Conservation (phyloP, 2,797 vertebrate species). For the Hylomyscus alleni region DNA sequence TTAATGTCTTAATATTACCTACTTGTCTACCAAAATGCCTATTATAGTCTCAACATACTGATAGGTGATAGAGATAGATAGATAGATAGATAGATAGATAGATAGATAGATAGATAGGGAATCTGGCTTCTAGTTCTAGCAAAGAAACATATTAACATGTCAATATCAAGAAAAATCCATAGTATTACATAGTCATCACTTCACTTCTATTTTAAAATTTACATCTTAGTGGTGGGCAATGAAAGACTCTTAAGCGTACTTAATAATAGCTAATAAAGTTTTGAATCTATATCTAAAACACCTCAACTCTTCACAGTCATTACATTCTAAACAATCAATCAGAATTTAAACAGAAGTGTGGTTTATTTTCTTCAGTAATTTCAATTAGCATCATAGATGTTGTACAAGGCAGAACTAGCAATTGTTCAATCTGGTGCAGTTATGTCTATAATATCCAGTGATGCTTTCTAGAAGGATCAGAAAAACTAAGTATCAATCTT, state of each 20-base stretch:
- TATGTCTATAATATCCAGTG: background rate
- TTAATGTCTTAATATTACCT: no score
- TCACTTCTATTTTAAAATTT: background rate
- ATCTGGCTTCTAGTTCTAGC: background rate
- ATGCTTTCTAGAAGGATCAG: constrained; percentile 7
- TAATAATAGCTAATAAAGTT: background rate
- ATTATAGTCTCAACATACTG: background rate
- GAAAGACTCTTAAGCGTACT: background rate
- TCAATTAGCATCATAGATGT: background rate
- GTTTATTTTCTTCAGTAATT: background rate
- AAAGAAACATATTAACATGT: background rate
- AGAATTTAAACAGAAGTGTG: background rate
- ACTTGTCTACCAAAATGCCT: background rate
- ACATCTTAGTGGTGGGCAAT: background rate
- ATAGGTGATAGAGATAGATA: background rate
- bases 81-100: background rate
- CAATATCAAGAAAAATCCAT: no score
- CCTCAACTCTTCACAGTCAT: background rate
- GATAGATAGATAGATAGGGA: no score
- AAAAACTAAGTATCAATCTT: constrained; percentile 31
- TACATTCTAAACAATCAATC: background rate
- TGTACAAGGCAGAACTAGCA: background rate
- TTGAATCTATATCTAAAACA: background rate
- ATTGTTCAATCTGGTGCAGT: background rate
- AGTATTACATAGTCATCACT: background rate